These are phyloP conservation scores for Colistium nudipinnis DNA, from an alignment of 2,113 vertebrate species.

Conservation along the genomic window DNA sequence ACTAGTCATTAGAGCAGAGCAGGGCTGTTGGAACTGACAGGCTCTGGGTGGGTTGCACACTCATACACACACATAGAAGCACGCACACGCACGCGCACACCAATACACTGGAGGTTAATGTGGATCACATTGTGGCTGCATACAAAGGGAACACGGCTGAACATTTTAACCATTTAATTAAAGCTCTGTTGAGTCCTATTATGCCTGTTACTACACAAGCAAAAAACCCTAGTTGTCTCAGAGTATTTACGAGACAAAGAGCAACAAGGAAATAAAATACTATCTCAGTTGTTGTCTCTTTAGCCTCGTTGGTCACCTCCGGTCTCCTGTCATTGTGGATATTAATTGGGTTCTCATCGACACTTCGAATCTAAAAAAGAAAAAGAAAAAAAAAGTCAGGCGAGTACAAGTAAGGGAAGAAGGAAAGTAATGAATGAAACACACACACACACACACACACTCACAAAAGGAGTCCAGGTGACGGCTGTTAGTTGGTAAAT, in stretches of 20 bases:
- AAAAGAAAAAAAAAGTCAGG: conserved; percentile 1
- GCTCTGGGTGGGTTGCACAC: neutral
- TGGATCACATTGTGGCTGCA: conserved; percentile 28
- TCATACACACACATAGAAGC: neutral
- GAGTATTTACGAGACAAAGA: neutral
- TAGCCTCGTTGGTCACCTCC: neutral
- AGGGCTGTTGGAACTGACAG: conserved; percentile 51
- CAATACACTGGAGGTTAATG: conserved; percentile 45
- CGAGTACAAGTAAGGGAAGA: neutral
- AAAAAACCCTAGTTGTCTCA: no score
- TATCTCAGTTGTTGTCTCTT: neutral
- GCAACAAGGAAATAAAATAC: conserved; percentile 1
- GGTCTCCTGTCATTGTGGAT: conserved; percentile 33
- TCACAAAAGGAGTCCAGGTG: conserved; percentile 56
- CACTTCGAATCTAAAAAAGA: conserved; percentile 14
- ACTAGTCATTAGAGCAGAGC: conserved; percentile 64
- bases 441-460: conserved; percentile 13
- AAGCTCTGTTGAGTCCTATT: conserved; percentile 16
- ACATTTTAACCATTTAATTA: conserved; percentile 49
- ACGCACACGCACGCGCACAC: conserved; percentile 12
- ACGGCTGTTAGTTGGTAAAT: conserved; percentile 74
- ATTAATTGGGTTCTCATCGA: conserved; percentile 48
- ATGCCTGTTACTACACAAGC: neutral
- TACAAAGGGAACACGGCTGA: conserved; percentile 13
- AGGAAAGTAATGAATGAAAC: conserved; percentile 53